Conservation (phyloP, 2,113 vertebrate species). For the Calyptommatus sinebrachiatus region DNA sequence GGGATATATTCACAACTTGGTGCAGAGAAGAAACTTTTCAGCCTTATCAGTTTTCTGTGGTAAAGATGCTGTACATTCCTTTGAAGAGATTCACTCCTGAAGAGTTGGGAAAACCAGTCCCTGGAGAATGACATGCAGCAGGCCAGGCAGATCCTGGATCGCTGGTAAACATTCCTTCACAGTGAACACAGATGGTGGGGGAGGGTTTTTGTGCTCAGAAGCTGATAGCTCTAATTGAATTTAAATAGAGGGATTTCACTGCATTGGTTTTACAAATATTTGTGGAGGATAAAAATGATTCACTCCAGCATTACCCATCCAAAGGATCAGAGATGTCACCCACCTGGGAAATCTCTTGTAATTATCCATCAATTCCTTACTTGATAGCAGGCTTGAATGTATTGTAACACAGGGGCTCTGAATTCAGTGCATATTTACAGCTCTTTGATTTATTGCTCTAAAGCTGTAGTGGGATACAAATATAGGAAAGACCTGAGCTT, state of each 20-base stretch:
- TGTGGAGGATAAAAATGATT: background rate
- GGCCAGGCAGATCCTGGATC: conserved; percentile 36
- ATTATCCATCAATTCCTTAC: background rate
- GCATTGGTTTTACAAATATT: background rate
- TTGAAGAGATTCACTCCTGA: conserved; percentile 20
- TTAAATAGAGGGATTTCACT: background rate
- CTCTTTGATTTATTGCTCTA: background rate
- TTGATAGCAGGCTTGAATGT: background rate
- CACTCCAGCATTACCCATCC: background rate
- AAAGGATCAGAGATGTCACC: background rate
- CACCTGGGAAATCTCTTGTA: background rate
- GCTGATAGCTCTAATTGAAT: conserved; percentile 14
- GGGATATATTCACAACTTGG: conserved; percentile 8
- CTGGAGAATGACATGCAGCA: conserved; percentile 17
- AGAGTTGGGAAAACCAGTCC: conserved; percentile 9
- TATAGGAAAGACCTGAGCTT: background rate
- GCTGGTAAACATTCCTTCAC: background rate
- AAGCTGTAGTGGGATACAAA: background rate
- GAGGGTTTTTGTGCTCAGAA: background rate
- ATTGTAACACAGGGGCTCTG: background rate
- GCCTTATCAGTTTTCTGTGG: conserved; percentile 30
- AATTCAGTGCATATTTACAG: background rate
- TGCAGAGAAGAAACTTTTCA: conserved; percentile 12
- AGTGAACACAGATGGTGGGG: background rate
- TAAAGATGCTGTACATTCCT: conserved; percentile 23